Base-by-base conservation (phyloP, 2,888 invertebrate species). In the Diachrysia chrysitis region DNA sequence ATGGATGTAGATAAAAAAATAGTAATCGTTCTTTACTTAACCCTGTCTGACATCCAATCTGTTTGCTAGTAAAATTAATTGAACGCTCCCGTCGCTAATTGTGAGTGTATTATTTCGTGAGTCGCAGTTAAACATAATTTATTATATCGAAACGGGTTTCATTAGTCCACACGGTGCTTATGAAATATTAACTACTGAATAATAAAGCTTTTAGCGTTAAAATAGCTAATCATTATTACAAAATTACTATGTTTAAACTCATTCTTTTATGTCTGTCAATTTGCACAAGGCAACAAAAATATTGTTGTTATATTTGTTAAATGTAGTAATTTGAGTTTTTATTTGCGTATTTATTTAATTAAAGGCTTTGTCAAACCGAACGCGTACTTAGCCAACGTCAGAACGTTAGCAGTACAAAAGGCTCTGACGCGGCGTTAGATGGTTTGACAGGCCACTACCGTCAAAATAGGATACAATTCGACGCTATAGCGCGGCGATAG, bases 71-170 rank as follows among this genome's bases (percentile, higher is more conserved):
- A 56, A 42, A 71, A 63, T 65, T 63, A 51, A 69, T 59, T 54
- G 55, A 23, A 14, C 56, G 56, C 54, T 67, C 42, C 66, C 53
- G 54, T 29, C 60, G 60, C 72, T 82, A 78, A 79, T 80, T 77
- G 73, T 59, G 72, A 66, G 61, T 71, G 51, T 80, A 82, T 87
- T 84, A 83, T 85, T 85, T 81, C 67, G 64, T 79, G 73, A 78
- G 61, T 70, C 70, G 58, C 42, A 60, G 55, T 59, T 32, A 37
- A 68, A 72, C 74, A 84, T 85, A 81, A 87, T 88, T 86, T 83
- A 87, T 82, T 79, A 81, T 81, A 81, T 83, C 78, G 75, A 83
- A 84, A 85, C 79, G 71, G 75, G 75, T 84, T 86, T 84, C 81
- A 85, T 84, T 86, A 80, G 76, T 69, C 69, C 69, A 59, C 66